These are phyloP conservation scores for Parnassius orleans DNA, from an alignment of 2,888 invertebrate species.

Conservation along the genomic window DNA sequence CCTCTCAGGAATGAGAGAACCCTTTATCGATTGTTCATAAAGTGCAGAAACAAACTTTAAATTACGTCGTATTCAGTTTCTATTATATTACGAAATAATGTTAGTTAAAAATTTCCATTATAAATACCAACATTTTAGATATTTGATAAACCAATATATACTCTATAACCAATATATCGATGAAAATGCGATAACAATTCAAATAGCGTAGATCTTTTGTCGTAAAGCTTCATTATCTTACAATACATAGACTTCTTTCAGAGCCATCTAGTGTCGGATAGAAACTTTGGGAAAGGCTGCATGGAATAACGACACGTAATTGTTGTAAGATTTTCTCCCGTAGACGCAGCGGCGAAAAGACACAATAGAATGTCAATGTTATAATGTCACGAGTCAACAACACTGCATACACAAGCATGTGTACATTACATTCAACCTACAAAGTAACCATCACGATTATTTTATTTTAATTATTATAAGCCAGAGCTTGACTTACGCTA, in stretches of 20 bases:
- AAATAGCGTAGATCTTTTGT: constrained; percentile 23
- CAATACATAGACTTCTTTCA: constrained; percentile 41
- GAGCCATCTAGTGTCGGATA: constrained; percentile 62
- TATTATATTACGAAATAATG: too few relatives aligned
- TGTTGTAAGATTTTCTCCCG: constrained; percentile 41
- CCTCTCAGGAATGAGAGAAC: too few relatives aligned
- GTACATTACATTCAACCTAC: neutral
- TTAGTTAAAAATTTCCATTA: too few relatives aligned
- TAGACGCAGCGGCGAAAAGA: constrained; percentile 15
- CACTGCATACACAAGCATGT: constrained; percentile 2
- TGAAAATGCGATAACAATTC: constrained; percentile 12
- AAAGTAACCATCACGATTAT: too few relatives aligned
- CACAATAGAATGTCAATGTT: constrained; percentile 8
- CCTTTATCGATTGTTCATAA: too few relatives aligned
- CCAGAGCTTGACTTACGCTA: too few relatives aligned
- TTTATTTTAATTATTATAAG: too few relatives aligned
- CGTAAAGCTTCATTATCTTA: constrained; percentile 28
- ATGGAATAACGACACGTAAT: constrained; percentile 40
- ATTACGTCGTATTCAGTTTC: too few relatives aligned
- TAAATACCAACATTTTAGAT: too few relatives aligned
- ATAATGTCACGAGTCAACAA: constrained; percentile 18
- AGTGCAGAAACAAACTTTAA: too few relatives aligned
- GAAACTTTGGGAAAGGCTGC: constrained; percentile 55
- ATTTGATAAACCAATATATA: too few relatives aligned
- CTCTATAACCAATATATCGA: neutral